Evolutionary conservation across 2,797 vertebrate genomes (phyloP), one percentile per base, ranked within the genome.

Genomic region (Pipistrellus pipistrellus): DNA sequence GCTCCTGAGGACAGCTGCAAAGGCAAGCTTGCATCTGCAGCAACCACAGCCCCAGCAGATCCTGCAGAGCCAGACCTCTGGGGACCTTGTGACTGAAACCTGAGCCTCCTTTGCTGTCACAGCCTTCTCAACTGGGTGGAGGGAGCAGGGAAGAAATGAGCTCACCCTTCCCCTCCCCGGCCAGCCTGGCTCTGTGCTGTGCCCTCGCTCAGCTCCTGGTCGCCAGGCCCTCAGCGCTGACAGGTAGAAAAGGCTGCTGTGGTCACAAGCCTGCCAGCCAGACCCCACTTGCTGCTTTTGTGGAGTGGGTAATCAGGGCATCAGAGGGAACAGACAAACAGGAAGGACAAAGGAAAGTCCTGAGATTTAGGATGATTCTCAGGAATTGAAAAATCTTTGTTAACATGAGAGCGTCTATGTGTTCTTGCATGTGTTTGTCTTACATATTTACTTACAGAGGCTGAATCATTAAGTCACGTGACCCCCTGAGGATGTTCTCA

Each of bases 401-500:
- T 69, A 48, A 82, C 11, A n/a, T 2, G 15, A 73, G 2, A 1
- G 30, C 23, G 2, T 86, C 57, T 86, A 0, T 12, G 21, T 12
- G 11, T 90, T 73, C 69, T 64, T 87, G 76, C 85, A 30, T 85
- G 64, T 55, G 41, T 88, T 55, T 77, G 53, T 68, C 82, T 85
- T 89, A 69, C 53, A 30, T 80, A 44, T 81, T 94, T 93, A 91
- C 91, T 88, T 78, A 59, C 44, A 57, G 92, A 91, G 77, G 82
- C 46, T 66, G 53, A 41, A 91, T 91, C 91, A 78, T 76, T 84
- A 91, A 93, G 89, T 95, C 94, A 85, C 14, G 35, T 77, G 81
- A 75, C 46, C 87, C 81, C 69, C 64, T 44, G 55, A 95, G 95
- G 91, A 95, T 91, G 91, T 78, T 91, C 77, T 85, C 91, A 80